A percentile compares a stretch with the other conserved stretches of the same genome.
Evolutionary conservation across 2,113 vertebrate genomes (phyloP).

Genomic region (Pandion haliaetus): DNA sequence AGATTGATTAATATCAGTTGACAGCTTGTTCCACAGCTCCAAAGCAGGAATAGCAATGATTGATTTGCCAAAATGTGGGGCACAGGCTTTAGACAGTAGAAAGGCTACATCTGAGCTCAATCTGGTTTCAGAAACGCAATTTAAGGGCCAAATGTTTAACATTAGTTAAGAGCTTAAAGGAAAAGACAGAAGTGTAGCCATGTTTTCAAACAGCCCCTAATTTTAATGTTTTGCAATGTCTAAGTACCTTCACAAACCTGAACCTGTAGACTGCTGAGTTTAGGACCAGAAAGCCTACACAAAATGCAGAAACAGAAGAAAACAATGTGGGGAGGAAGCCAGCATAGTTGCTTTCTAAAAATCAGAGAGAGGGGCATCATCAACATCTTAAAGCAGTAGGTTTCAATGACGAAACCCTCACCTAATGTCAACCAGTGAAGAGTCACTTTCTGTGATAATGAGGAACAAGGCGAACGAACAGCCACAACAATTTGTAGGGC

Average conservation of each 20-base stretch:
- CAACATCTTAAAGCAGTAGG: neutral
- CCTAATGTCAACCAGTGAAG: neutral
- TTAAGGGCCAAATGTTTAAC: neutral
- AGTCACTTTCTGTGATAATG: neutral
- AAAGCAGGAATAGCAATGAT: slow-evolving; percentile 57
- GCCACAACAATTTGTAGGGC: neutral
- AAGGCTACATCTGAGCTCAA: slow-evolving; percentile 28
- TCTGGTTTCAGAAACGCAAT: neutral
- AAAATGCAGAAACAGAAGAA: neutral
- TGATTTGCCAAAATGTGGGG: slow-evolving; percentile 64
- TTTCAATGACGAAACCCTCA: neutral
- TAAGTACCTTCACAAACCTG: neutral
- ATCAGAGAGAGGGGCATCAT: neutral
- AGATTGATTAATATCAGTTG: slow-evolving; percentile 70
- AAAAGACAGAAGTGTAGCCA: neutral
- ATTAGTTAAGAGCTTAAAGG: neutral
- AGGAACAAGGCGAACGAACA: neutral
- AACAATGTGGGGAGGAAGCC: neutral
- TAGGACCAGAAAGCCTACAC: neutral
- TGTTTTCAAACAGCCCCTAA: neutral
- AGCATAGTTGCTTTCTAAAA: neutral
- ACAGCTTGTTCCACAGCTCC: slow-evolving; percentile 46
- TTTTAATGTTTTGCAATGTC: neutral
- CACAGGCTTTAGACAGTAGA: slow-evolving; percentile 27
- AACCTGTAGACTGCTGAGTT: neutral